Evolutionary conservation across 2,888 invertebrate genomes (phyloP).

Genomic region (Phorcus lineatus): DNA sequence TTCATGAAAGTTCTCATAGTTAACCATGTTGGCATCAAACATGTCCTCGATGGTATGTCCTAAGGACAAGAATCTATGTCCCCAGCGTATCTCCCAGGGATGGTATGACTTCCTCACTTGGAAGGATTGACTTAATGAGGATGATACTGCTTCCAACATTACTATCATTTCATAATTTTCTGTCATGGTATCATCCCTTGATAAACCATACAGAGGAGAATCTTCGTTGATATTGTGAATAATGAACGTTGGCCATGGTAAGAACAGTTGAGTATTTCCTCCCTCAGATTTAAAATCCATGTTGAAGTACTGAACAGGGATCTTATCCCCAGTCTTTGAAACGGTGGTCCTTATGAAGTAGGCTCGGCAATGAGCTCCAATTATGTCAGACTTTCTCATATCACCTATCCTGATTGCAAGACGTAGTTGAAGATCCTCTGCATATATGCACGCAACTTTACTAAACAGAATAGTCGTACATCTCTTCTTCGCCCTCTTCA

Average conservation of each 20-base stretch:
- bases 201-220: conserved; percentile 91
- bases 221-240: conserved; percentile 93
- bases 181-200: conserved; percentile 89
- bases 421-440: conserved; percentile 72
- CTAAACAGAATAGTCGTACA: conserved; percentile 95
- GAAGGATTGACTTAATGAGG: conserved; percentile 54
- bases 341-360: conserved; percentile 94
- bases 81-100: conserved; percentile 55
- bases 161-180: conserved; percentile 96
- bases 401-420: conserved; percentile 76
- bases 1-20: conserved; percentile 44
- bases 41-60: conserved; percentile 13
- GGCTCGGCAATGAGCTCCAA: conserved; percentile 92
- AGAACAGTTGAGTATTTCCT: conserved; percentile 93
- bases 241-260: conserved; percentile 97
- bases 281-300: conserved; percentile 92
- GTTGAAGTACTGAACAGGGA: conserved; percentile 88
- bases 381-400: conserved; percentile 71
- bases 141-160: conserved; percentile 89
- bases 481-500: conserved; percentile 94
- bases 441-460: conserved; percentile 90
- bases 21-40: conserved; percentile 35
- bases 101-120: conserved; percentile 58
- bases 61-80: conserved; percentile 51
- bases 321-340: conserved; percentile 89